Base-by-base conservation (phyloP, 2,888 invertebrate species). In the Sthenelais limicola region DNA sequence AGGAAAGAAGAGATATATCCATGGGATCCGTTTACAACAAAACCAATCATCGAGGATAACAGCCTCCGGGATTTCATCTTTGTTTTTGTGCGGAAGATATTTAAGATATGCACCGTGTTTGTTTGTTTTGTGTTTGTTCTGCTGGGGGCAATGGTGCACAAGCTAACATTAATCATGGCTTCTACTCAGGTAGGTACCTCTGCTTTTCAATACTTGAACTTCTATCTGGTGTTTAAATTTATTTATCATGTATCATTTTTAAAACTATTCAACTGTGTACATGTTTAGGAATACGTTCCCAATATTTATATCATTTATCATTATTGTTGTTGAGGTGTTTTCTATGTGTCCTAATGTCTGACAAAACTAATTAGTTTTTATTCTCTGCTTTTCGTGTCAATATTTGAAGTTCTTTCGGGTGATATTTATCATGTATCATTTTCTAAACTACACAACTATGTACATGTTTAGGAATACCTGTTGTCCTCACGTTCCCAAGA, bases 101-200 rank as follows among this genome's bases (percentile, higher is more conserved):
- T 67, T 48, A 67, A 48, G n/a, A 2, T 67, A 7, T 5, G 43
- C 48, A 67, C 67, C 30, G 43, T 67, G 12, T 9, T 67, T 21
- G 24, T 67, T 30, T 47, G 47, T 28, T 67, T 67, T 28, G 3
- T 67, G 1, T 18, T 67, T 2, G 67, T 67, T 7, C 30, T 24
- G 2, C 47, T 47, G 15, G 67, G 67, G n/a, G 47, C 67, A 9
- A 26, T 28, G 7, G 30, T 67, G 18, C 47, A 67, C 48, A 67
- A 67, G 30, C 47, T 48, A 15, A 67, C 67, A 1, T 12, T 67
- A 5, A 32, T 67, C 28, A 48, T 48, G 18, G 67, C 67, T 48
- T 47, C 67, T 4, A 24, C 62, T 3, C 62, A 62, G 38, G 62
- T 62, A 62, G 15, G 43, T 9, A 43, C 43, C 43, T 43, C 12